Percentiles rank a stretch among this genome's conserved stretches.
These are phyloP conservation scores for Tadarida brasiliensis DNA, from an alignment of 2,797 vertebrate genomes.

Conservation along the genomic window DNA sequence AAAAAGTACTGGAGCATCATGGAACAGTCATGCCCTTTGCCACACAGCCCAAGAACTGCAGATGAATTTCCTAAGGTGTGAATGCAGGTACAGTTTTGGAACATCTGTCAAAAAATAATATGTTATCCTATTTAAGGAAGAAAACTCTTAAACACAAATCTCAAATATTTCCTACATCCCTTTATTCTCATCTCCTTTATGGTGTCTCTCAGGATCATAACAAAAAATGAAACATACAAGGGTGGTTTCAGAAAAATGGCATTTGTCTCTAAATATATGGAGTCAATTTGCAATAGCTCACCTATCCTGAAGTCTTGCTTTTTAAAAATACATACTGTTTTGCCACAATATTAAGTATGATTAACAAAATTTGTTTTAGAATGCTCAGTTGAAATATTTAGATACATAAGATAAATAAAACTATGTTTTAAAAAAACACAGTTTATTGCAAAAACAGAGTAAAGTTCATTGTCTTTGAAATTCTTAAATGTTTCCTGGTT, in stretches of 20 bases:
- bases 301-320: neutral
- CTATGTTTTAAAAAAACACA: neutral
- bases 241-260: neutral
- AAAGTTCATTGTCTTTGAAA: neutral
- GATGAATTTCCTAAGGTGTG: constrained; percentile 89
- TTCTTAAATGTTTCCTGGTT: neutral
- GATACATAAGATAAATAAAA: neutral
- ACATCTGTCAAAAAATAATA: constrained; percentile 88
- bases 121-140: neutral
- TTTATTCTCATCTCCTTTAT: neutral
- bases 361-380: neutral
- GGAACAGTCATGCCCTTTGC: constrained; percentile 88
- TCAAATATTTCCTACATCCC: neutral
- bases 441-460: neutral
- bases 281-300: neutral
- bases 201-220: neutral
- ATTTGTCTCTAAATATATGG: neutral
- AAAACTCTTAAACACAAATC: neutral
- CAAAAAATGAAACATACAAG: neutral
- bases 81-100: constrained; percentile 95
- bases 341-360: neutral
- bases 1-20: constrained; percentile 94
- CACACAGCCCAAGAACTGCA: constrained; percentile 92
- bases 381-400: neutral
- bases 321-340: neutral